Evolutionary conservation across 2,888 invertebrate genomes (phyloP), one percentile per base, ranked within the genome.

Genomic region (Hydroisotoma schaefferi): DNA sequence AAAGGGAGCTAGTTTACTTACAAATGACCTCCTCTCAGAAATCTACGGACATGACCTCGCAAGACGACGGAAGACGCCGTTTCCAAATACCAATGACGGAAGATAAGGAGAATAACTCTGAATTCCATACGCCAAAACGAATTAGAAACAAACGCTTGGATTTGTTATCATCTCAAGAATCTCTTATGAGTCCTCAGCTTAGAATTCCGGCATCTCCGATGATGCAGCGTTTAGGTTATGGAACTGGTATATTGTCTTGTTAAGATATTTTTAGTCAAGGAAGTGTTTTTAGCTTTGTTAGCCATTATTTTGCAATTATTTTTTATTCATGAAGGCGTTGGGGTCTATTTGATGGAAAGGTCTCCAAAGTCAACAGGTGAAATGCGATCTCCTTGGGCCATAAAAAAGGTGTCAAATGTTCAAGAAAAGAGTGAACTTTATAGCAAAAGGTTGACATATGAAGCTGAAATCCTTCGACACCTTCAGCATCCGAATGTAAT

Each of bases 401-500:
- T 92, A 0, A 92, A 92, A 75, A 86, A 87, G 77, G 75, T 89
- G 1, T 65, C 67, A 22, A 69, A 68, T 52, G 40, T 71, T 8
- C 28, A 29, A 18, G 37, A 56, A 49, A 43, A 54, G 20, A 48
- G 37, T 1, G 59, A 60, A 15, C 15, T 65, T 2, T 68, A 61
- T 46, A 40, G 44, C 8, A 55, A 53, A 23, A 55, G 69, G 46
- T 54, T 69, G 26, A 78, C 82, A 62, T 79, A 80, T 0, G 92
- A 92, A 76, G 90, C 89, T 0, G 81, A 85, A 22, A 80, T 90
- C 47, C 78, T 91, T 18, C 81, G 81, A 48, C 78, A 80, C 67
- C 75, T 92, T 70, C 82, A 83, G 1, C 91, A 92, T 77, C 88
- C 89, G 0, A 89, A 92, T 73, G 87, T 92, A 57, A 85, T 92